These are phyloP conservation scores for Hydroisotoma schaefferi DNA, from an alignment of 2,888 invertebrate species.

Conservation along the genomic window DNA sequence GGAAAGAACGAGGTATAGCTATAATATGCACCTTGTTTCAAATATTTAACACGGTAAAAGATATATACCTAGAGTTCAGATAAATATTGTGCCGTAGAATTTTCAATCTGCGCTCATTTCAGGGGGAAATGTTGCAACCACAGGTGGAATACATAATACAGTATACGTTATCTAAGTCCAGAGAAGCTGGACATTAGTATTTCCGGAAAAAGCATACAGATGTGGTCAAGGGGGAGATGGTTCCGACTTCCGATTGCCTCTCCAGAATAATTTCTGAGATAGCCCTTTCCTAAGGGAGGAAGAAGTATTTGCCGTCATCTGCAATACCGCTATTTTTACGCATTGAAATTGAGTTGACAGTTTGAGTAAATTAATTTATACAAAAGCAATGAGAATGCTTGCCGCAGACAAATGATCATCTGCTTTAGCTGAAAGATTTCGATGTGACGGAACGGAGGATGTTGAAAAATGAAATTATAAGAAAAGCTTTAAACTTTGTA, in stretches of 20 bases:
- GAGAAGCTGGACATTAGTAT: slow-evolving; percentile 82
- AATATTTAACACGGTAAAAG: no score
- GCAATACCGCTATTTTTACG: slow-evolving; percentile 42
- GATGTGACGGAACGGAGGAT: no score
- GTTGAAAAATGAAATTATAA: no score
- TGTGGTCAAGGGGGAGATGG: slow-evolving; percentile 41
- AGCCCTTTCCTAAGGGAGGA: slow-evolving; percentile 6
- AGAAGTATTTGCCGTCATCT: slow-evolving; percentile 36
- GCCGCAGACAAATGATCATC: no score
- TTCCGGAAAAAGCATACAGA: slow-evolving; percentile 72
- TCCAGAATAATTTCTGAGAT: slow-evolving; percentile 19
- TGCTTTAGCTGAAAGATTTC: no score
- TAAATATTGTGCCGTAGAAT: neutral
- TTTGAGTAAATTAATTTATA: slow-evolving; percentile 10
- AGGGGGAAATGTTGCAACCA: slow-evolving; percentile 97
- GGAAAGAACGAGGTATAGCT: no score
- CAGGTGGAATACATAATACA: slow-evolving; percentile 88
- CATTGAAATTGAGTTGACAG: slow-evolving; percentile 40
- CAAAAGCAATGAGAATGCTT: neutral
- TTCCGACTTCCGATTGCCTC: slow-evolving; percentile 38
- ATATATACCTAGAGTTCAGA: no score
- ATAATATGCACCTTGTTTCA: no score
- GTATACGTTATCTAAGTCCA: slow-evolving; percentile 71
- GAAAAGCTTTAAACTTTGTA: no score
- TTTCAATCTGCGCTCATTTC: neutral